Evolutionary conservation across 2,113 vertebrate genomes (phyloP).

Genomic region (Donacobius atricapilla): DNA sequence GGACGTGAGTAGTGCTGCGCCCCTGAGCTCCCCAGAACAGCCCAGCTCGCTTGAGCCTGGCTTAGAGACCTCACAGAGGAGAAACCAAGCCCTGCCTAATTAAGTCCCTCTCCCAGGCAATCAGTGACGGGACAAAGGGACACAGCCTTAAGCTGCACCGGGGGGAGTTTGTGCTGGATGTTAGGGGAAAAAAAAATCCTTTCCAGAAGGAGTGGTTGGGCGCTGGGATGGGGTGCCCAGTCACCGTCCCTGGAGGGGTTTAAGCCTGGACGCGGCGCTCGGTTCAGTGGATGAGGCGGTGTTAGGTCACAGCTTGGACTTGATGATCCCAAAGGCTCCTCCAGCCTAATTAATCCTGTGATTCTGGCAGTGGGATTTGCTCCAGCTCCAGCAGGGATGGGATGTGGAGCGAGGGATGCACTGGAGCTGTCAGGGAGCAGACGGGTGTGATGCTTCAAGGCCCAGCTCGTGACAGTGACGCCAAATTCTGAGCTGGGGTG

Average conservation of each 20-base stretch:
- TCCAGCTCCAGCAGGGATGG: background rate
- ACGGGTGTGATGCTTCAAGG: background rate
- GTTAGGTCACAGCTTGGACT: no score
- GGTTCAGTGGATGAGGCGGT: no score
- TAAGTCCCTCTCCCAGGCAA: background rate
- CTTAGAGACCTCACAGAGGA: background rate
- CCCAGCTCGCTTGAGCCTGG: background rate
- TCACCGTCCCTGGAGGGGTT: background rate
- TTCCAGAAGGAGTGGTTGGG: background rate
- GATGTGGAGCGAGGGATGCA: background rate
- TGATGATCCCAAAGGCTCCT: background rate
- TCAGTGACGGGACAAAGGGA: fast-evolving
- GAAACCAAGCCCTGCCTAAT: fast-evolving
- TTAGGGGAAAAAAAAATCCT: background rate
- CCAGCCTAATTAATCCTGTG: background rate
- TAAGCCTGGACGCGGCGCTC: no score
- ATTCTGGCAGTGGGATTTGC: background rate
- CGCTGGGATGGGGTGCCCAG: background rate
- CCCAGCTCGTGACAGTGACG: background rate
- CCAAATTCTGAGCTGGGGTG: background rate
- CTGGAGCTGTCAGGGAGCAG: background rate
- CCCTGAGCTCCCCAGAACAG: fast-evolving
- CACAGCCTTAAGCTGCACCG: fast-evolving
- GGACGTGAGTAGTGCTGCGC: slow-evolving; percentile 78
- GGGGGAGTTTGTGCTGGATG: background rate